Evolutionary conservation across 2,888 invertebrate genomes (phyloP).

Genomic region (Drepanosiphum platanoidis): DNA sequence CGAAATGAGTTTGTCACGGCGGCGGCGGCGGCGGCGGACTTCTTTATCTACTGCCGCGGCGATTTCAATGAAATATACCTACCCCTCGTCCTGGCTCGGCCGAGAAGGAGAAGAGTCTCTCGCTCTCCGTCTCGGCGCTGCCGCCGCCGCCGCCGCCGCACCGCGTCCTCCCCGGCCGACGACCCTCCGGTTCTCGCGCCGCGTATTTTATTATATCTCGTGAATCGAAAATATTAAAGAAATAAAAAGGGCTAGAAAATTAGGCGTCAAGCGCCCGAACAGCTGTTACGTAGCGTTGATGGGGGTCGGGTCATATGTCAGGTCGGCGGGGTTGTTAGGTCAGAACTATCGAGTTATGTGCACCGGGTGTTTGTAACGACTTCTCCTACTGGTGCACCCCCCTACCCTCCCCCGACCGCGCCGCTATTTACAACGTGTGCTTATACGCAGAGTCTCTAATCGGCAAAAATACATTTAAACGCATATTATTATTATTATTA

Average conservation of each 20-base stretch:
- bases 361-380: constrained; percentile 60
- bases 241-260: constrained; percentile 34
- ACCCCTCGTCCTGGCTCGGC: too few relatives aligned
- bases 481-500: too few relatives aligned
- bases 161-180: too few relatives aligned
- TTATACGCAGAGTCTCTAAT: constrained; percentile 46
- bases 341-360: constrained; percentile 59
- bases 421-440: neutral
- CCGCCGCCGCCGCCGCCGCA: too few relatives aligned
- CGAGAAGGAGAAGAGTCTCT: neutral
- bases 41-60: neutral
- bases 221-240: constrained; percentile 26
- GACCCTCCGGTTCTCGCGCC: neutral
- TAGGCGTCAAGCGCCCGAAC: constrained; percentile 48
- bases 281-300: constrained; percentile 53
- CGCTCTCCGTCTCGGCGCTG: too few relatives aligned
- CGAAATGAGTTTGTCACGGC: constrained; percentile 10
- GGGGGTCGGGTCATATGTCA: constrained; percentile 60
- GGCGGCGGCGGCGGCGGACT: neutral
- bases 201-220: neutral
- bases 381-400: constrained; percentile 56
- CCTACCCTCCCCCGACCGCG: neutral
- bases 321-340: constrained; percentile 60
- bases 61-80: neutral
- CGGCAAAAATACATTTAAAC: constrained; percentile 57